phyloP scores from a whole-genome alignment of 2,888 invertebrate genomes.

The Stramonita haemastoma region DNA sequence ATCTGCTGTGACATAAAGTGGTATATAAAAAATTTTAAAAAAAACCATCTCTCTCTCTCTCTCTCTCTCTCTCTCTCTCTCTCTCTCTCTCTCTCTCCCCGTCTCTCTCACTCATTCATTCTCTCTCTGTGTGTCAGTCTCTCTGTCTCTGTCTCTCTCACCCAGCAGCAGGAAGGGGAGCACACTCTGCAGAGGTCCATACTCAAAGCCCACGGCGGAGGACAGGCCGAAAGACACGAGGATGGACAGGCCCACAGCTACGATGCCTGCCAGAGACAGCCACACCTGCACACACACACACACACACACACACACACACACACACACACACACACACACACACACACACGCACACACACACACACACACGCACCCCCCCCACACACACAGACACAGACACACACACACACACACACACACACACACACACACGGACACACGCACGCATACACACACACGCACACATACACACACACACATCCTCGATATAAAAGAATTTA shows the following conservation, averaged over 20 bases:
- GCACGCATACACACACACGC: neutral
- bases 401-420: neutral
- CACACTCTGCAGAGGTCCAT: conserved; percentile 89
- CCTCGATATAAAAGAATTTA: too few relatives aligned
- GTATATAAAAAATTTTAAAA: too few relatives aligned
- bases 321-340: conserved; percentile 11
- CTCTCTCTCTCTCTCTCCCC: too few relatives aligned
- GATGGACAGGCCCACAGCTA: conserved; percentile 87
- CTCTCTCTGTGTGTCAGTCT: too few relatives aligned
- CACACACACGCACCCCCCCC: neutral
- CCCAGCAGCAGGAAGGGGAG: conserved; percentile 90
- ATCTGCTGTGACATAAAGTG: too few relatives aligned
- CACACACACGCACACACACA: neutral
- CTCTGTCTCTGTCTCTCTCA: conserved; percentile 76
- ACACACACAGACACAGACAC: neutral
- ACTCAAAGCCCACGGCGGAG: conserved; percentile 84
- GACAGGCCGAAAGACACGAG: conserved; percentile 85
- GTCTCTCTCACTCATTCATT: too few relatives aligned
- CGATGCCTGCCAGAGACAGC: conserved; percentile 84
- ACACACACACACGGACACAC: neutral
- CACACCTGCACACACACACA: conserved; percentile 78
- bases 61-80: too few relatives aligned
- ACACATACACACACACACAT: neutral
- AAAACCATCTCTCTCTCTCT: too few relatives aligned
- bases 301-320: neutral